These are phyloP conservation scores for Oreohelix idahoensis DNA, from an alignment of 1,140 invertebrate genomes.

Conservation along the genomic window DNA sequence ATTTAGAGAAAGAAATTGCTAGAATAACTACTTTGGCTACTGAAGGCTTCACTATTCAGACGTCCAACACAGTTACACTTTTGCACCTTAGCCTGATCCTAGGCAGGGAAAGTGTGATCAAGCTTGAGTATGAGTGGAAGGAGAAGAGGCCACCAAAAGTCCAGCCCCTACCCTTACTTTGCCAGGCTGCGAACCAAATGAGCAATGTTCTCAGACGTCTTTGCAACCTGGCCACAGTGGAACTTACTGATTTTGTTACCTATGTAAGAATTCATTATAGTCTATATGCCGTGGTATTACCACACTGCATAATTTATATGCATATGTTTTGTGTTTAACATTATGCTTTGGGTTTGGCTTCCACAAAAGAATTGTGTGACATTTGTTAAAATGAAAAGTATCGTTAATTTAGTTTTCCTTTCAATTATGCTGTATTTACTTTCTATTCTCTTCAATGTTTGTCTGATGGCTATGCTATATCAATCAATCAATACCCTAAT, in stretches of 20 bases:
- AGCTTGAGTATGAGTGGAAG: constrained; percentile 33
- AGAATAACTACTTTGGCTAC: constrained; percentile 4
- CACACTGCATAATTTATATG: too few species aligned
- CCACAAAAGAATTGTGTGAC: too few species aligned
- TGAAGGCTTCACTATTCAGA: constrained; percentile 15
- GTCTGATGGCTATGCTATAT: too few species aligned
- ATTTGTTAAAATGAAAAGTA: too few species aligned
- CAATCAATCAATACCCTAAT: too few species aligned
- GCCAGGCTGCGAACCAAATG: constrained; percentile 29
- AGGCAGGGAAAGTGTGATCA: constrained; percentile 17
- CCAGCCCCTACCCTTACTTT: not conserved
- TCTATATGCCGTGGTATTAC: too few species aligned
- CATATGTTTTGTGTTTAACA: too few species aligned
- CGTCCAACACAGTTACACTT: constrained; percentile 35
- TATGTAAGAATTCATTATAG: not conserved
- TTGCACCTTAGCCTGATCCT: constrained; percentile 31
- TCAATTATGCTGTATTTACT: too few species aligned
- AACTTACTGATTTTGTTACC: constrained; percentile 11
- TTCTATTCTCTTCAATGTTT: too few species aligned
- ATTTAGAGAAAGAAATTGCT: constrained; percentile 20
- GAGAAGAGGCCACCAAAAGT: not conserved
- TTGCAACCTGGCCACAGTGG: constrained; percentile 29
- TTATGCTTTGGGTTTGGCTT: too few species aligned
- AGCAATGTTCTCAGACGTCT: constrained; percentile 30
- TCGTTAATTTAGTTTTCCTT: too few species aligned